Evolutionary conservation across 2,888 invertebrate genomes (phyloP).

Genomic region (Hirtodrosophila alboralis): DNA sequence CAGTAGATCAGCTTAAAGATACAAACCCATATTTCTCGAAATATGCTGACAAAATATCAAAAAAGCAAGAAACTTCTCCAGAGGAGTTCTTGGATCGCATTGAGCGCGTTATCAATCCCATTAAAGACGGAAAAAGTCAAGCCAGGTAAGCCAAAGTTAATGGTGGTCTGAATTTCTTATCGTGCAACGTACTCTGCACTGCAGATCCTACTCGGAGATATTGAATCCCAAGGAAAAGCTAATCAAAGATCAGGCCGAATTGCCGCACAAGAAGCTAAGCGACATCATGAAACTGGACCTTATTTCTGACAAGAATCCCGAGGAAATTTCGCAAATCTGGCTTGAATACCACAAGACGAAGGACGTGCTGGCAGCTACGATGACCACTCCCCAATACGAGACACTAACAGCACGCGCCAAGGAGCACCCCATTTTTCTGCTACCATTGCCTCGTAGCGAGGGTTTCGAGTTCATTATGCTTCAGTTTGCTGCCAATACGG

Average conservation of each 20-base stretch:
- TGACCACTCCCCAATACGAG: constrained; percentile 87
- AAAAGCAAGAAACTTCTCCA: constrained; percentile 89
- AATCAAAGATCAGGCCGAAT: constrained; percentile 61
- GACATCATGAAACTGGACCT: constrained; percentile 92
- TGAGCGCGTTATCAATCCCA: constrained; percentile 84
- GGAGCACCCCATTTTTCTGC: constrained; percentile 89
- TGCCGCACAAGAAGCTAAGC: constrained; percentile 86
- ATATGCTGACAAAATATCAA: constrained; percentile 90
- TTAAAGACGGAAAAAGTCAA: constrained; percentile 77
- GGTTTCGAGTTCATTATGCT: constrained; percentile 94
- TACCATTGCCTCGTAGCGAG: constrained; percentile 91
- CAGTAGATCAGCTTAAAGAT: constrained; percentile 85
- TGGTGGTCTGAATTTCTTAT: neutral
- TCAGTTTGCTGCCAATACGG: constrained; percentile 89
- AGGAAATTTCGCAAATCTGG: constrained; percentile 92
- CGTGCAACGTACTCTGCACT: neutral
- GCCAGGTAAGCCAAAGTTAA: constrained; percentile 60
- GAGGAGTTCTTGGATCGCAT: constrained; percentile 89
- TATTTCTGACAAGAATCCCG: constrained; percentile 88
- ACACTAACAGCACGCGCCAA: constrained; percentile 86
- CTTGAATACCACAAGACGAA: constrained; percentile 91
- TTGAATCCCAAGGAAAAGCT: constrained; percentile 87
- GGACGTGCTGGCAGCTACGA: constrained; percentile 90
- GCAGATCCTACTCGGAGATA: constrained; percentile 87
- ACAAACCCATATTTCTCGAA: constrained; percentile 92